Evolutionary conservation across 2,888 invertebrate species (phyloP).

Genomic region (Scelioninae gen. 1): DNA sequence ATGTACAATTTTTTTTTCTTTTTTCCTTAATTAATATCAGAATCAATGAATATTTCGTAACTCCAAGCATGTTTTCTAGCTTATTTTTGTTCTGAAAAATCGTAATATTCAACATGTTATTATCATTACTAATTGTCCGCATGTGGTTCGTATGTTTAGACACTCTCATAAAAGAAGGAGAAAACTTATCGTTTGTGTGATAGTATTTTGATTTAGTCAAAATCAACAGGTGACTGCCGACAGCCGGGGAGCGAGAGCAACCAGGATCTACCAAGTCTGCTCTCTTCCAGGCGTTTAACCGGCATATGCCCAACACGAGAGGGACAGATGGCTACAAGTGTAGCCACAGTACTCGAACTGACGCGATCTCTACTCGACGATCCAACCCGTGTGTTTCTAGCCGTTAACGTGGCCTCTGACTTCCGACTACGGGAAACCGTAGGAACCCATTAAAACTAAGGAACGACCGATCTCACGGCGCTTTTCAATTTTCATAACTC

Average conservation of each 20-base stretch:
- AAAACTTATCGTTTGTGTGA: conserved; percentile 71
- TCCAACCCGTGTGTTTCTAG: conserved; percentile 54
- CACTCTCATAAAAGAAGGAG: conserved; percentile 43
- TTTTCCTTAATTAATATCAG: no score
- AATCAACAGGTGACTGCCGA: conserved; percentile 80
- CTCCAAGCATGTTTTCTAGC: no score
- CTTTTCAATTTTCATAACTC: conserved; percentile 63
- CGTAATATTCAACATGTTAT: no score
- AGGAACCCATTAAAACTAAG: conserved; percentile 49
- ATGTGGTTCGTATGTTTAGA: conserved; percentile 18
- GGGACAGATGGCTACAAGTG: conserved; percentile 77
- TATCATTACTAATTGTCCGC: no score
- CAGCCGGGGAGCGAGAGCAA: conserved; percentile 80
- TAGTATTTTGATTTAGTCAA: conserved; percentile 79
- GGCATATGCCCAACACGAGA: conserved; percentile 79
- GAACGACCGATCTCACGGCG: conserved; percentile 23
- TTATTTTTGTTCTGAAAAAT: no score
- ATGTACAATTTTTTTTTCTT: no score
- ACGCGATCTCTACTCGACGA: conserved; percentile 20
- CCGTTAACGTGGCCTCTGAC: conserved; percentile 67
- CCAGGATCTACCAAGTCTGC: conserved; percentile 61
- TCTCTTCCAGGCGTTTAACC: conserved; percentile 50
- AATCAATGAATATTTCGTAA: no score
- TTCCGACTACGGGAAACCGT: conserved; percentile 53
- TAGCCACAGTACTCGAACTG: conserved; percentile 39